Base-by-base conservation (phyloP, 2,113 vertebrate species). In the Oryctolagus cuniculus region DNA sequence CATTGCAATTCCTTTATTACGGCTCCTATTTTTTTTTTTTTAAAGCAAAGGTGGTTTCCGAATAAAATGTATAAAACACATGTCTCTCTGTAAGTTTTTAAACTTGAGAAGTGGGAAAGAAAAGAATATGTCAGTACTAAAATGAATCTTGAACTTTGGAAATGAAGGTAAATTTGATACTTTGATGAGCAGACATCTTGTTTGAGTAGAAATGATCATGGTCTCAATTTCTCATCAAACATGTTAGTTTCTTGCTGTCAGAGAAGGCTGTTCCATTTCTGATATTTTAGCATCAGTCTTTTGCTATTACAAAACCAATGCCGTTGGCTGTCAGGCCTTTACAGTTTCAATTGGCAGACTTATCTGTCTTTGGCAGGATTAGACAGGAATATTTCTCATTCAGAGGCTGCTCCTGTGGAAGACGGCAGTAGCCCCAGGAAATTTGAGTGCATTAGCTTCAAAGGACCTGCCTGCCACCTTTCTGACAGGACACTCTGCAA, bases 331-430 rank as follows among this genome's bases (percentile, higher is more conserved):
- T 96, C 98, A 97, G 84, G 84, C 86, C 89, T 78, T 53, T 96
- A 89, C 81, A 63, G 89, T 91, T 98, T 98, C 98, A 95, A 58
- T 79, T 98, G 98, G 96, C 96, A 98, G 95, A 97, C 84, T 98
- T 98, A 98, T 97, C 98, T 98, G 96, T 97, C 97, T 98, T 94
- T 93, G 9, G 93, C 97, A 97, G 97, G 95, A 98, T 98, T 96
- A 98, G 96, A 98, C 92, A 97, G 97, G 97, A 98, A 96, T 96
- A 92, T 94, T 96, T 98, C 97, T 98, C 89, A 74, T 98, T 98
- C 98, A 91, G 95, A 93, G 15, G 91, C 83, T 93, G 92, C 80
- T 98, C 17, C 94, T 92, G 93, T 95, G 95, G 87, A 96, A 97
- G 97, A 97, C 83, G 66, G 97, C 93, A 89, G 90, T 93, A 95